Evolutionary conservation across 2,797 vertebrate species (phyloP).

Genomic region (Rhinoraja longicauda): DNA sequence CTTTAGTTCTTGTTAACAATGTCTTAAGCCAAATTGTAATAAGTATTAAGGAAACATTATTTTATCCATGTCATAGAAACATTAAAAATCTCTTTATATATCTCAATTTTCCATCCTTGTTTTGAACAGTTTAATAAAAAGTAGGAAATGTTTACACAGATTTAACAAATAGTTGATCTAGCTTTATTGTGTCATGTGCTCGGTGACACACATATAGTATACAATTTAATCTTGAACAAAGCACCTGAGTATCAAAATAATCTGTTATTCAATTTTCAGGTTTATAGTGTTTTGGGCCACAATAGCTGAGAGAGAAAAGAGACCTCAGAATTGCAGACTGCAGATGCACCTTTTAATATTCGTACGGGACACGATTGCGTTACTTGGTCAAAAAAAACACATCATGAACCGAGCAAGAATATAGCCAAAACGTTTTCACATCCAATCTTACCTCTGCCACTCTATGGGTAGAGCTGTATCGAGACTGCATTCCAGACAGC

Average conservation of each 20-base stretch:
- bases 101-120: not conserved
- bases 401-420: fast-evolving
- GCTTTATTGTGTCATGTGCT: slow-evolving; percentile 41
- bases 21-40: not conserved
- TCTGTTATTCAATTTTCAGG: slow-evolving; percentile 39
- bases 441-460: slow-evolving; percentile 73
- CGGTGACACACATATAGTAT: slow-evolving; percentile 43
- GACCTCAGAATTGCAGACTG: slow-evolving; percentile 27
- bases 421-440: slow-evolving; percentile 2
- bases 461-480: slow-evolving; percentile 93
- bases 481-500: slow-evolving; percentile 73
- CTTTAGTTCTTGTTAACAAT: not conserved
- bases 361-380: slow-evolving; percentile 32
- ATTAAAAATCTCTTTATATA: not conserved
- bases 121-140: not conserved
- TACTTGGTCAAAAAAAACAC: slow-evolving; percentile 5
- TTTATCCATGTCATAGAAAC: not conserved
- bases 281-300: slow-evolving; percentile 37
- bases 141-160: not conserved
- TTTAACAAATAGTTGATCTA: slow-evolving; percentile 5
- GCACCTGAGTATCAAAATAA: slow-evolving; percentile 40
- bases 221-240: slow-evolving; percentile 43
- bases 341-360: slow-evolving; percentile 42
- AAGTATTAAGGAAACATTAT: not conserved
- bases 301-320: slow-evolving; percentile 42